These are phyloP conservation scores for Gavia stellata DNA, from an alignment of 2,113 vertebrate species.

Conservation along the genomic window DNA sequence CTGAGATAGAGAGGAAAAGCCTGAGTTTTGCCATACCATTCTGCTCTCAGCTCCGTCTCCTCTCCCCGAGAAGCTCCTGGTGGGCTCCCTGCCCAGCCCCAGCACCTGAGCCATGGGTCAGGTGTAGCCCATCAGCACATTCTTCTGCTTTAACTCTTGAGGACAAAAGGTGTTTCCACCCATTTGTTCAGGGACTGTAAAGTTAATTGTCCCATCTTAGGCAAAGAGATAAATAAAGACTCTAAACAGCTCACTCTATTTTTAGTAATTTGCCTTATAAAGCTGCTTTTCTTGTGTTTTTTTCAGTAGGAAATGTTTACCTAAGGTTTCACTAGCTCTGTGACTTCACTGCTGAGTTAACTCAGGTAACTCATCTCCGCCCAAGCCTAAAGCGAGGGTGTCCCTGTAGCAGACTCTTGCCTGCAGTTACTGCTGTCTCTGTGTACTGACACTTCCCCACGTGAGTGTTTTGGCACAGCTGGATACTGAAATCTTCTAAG, in stretches of 20 bases:
- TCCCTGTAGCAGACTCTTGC: background rate
- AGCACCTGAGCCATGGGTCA: rapidly evolving
- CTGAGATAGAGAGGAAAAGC: rapidly evolving
- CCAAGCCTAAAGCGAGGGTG: background rate
- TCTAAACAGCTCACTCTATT: background rate
- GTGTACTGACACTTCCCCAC: background rate
- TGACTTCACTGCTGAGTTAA: background rate
- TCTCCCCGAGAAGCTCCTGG: background rate
- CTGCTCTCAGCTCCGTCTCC: background rate
- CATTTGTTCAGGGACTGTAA: background rate
- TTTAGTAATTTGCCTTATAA: background rate
- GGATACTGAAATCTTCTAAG: background rate
- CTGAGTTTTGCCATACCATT: rapidly evolving
- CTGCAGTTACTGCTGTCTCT: background rate
- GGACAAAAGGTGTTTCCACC: background rate
- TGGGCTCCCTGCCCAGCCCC: background rate
- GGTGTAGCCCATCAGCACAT: background rate
- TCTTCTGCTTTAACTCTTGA: background rate
- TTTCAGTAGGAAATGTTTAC: background rate
- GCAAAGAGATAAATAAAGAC: background rate
- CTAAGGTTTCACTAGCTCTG: background rate
- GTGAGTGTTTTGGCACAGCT: background rate
- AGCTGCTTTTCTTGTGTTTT: background rate
- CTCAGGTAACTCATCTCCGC: background rate
- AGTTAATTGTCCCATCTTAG: background rate